Percentiles rank a stretch among this genome's conserved stretches.
Conservation (phyloP, 2,797 vertebrate genomes). For the Chromobotia macracanthus region DNA sequence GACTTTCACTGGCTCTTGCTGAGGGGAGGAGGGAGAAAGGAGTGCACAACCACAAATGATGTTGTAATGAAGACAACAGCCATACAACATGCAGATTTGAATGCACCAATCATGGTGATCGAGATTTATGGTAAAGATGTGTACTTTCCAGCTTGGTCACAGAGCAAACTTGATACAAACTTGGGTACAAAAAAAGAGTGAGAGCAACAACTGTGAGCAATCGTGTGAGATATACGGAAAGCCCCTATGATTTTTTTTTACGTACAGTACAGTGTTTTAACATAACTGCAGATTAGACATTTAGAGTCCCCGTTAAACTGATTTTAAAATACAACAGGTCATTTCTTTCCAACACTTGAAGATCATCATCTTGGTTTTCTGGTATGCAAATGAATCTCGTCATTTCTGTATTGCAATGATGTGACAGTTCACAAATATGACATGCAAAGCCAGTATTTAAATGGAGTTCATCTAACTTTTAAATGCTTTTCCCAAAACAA, state of each 20-base stretch:
- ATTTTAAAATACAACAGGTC: neutral
- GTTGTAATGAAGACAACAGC: conserved; percentile 17
- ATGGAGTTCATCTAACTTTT: neutral
- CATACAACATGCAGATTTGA: neutral
- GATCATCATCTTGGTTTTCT: neutral
- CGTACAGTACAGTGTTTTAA: too few relatives aligned
- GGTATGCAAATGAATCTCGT: neutral
- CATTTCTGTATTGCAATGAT: neutral
- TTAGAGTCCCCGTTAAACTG: neutral
- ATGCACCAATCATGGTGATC: neutral
- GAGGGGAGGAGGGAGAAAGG: conserved; percentile 21
- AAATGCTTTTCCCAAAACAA: conserved; percentile 1
- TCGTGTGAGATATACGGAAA: neutral
- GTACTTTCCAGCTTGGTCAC: conserved; percentile 1
- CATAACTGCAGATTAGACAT: neutral
- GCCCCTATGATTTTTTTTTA: neutral
- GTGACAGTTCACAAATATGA: neutral
- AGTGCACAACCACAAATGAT: conserved; percentile 17
- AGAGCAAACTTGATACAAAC: too few relatives aligned
- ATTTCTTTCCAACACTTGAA: neutral
- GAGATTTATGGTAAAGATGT: neutral
- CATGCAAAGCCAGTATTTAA: neutral
- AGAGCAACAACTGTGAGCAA: neutral
- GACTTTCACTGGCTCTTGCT: neutral
- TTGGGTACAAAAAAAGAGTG: too few relatives aligned